Evolutionary conservation across 2,888 invertebrate genomes (phyloP), one percentile per base, ranked within the genome.

Genomic region (Machimus atricapillus): DNA sequence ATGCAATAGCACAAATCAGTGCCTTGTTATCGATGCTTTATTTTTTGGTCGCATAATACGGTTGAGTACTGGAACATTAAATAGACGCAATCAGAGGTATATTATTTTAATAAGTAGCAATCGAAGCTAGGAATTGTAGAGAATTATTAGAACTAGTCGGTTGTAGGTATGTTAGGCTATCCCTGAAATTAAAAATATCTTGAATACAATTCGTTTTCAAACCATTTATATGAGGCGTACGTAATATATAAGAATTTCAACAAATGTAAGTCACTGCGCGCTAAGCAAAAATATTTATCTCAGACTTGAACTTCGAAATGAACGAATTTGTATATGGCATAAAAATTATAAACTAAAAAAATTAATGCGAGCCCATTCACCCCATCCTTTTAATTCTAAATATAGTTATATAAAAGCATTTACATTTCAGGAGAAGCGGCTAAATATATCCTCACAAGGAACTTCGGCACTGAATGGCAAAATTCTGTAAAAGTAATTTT

Each of bases 381-480:
- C 8, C 37, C 4, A 37, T 37, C 37, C 8, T 40, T 40, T 12
- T 12, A 40, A 40, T 40, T 40, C 12, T 40, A 0, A 46, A 46
- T 46, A 46, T 46, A 46, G 9, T 43, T 14, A 31, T 31, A 43
- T 43, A 43, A 43, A 12, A 43, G 2, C 1, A 14, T 46, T 46
- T 16, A 7, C n/a, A n/a, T 52, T 52, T 52, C 40, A 90, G 92
- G 94, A n/a, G 94, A 96, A 79, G 96, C 96, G 1, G 95, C 96
- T 0, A 94, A 96, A 89, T 95, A 96, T 89, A 96, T 96, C 88
- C 91, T 96, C 23, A 94, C 95, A 82, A 95, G 95, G 0, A 94
- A 95, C 16, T 96, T 96, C 90, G 96, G 96, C 0, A 93, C 95
- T 0, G 94, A 96, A 90, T 96, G 96, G 96, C 66, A 79, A 31